Percentiles rank a stretch among this genome's conserved stretches.
Evolutionary conservation across 2,113 vertebrate species (phyloP).

Genomic region (human (Homo sapiens)): DNA sequence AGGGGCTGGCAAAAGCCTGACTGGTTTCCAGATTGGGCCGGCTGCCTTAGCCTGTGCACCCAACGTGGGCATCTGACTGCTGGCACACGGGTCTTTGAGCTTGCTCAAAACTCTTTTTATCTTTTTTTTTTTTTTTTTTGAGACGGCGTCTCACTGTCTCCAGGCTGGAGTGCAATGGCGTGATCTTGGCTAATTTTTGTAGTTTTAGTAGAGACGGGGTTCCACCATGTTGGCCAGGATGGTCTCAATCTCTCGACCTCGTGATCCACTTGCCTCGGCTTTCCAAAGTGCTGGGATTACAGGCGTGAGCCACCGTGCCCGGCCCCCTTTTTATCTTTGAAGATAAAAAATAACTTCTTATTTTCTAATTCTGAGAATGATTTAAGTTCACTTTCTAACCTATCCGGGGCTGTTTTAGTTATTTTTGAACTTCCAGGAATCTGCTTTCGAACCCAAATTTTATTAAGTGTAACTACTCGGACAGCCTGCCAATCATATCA

Average conservation of each 20-base stretch:
- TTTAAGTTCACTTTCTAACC: background rate
- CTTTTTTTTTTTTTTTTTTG: too few relatives aligned
- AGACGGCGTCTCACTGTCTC: too few relatives aligned
- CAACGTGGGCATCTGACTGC: background rate
- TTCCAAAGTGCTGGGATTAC: too few relatives aligned
- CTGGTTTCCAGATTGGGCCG: background rate
- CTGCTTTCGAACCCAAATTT: background rate
- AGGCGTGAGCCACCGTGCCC: too few relatives aligned
- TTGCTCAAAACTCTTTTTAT: too few relatives aligned
- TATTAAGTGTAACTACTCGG: background rate
- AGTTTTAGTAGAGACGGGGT: too few relatives aligned
- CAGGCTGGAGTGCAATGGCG: too few relatives aligned
- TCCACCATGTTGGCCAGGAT: too few relatives aligned
- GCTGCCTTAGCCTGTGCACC: rapidly evolving
- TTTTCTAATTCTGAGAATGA: background rate
- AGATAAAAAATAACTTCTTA: background rate
- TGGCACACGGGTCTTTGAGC: background rate
- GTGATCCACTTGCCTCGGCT: too few relatives aligned
- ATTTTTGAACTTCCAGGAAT: background rate
- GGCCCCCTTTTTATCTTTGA: background rate
- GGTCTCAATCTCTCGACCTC: too few relatives aligned
- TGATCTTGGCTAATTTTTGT: too few relatives aligned
- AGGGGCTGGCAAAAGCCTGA: background rate
- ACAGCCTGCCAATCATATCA: too few relatives aligned
- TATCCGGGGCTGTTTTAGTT: background rate